Evolutionary conservation across 1,140 invertebrate species (phyloP).

Genomic region (Heliothis virescens): DNA sequence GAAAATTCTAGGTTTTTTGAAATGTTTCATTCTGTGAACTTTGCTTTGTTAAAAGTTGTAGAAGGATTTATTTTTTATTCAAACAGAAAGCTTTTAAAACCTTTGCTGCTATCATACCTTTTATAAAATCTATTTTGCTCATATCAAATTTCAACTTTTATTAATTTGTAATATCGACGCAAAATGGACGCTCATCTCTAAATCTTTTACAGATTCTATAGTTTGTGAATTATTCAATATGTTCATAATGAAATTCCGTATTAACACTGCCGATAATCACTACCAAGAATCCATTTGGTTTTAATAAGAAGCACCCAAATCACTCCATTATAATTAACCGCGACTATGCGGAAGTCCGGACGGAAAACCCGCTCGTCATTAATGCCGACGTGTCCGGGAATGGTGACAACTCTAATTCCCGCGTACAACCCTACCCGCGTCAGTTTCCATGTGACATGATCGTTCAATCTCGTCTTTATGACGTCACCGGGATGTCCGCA

Average conservation of each 20-base stretch:
- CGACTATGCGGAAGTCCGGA: conserved; percentile 4
- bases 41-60: neutral
- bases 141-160: no score
- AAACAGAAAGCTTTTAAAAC: neutral
- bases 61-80: neutral
- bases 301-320: neutral
- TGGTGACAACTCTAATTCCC: conserved; percentile 46
- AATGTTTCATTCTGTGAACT: neutral
- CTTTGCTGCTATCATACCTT: no score
- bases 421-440: conserved; percentile 29
- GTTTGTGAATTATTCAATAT: neutral
- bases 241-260: neutral
- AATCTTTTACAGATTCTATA: neutral
- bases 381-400: conserved; percentile 23
- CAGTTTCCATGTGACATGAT: conserved; percentile 38
- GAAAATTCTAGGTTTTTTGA: conserved; percentile 7
- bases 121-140: no score
- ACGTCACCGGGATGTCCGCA: conserved; percentile 2
- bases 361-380: conserved; percentile 26
- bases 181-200: neutral
- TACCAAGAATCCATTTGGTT: conserved; percentile 21
- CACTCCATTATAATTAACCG: conserved; percentile 35
- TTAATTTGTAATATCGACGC: no score
- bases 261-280: conserved; percentile 16
- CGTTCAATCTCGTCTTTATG: conserved; percentile 41